phyloP scores from a whole-genome alignment of 2,113 vertebrate genomes.

The Etia nguti region DNA sequence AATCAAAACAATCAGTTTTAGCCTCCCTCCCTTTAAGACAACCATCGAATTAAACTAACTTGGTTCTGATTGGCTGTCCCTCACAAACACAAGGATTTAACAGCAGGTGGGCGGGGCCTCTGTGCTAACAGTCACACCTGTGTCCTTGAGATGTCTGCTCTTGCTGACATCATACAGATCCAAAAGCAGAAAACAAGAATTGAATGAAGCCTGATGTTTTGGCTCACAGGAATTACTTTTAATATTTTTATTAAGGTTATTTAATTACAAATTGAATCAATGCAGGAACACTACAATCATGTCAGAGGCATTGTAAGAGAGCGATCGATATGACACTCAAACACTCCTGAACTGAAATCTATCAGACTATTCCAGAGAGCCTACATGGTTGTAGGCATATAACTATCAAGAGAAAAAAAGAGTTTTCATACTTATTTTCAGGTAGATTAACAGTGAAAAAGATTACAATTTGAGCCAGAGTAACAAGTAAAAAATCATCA shows the following conservation, averaged over 20 bases:
- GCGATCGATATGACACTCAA: rapidly evolving
- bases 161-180: background rate
- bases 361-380: background rate
- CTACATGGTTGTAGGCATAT: background rate
- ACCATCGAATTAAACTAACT: background rate
- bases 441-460: background rate
- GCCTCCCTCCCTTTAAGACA: background rate
- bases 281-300: background rate
- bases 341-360: background rate
- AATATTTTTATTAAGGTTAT: background rate
- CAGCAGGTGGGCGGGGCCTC: background rate
- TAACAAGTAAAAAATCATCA: background rate
- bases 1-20: background rate
- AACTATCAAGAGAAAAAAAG: background rate
- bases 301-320: background rate
- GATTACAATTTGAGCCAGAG: too few relatives aligned
- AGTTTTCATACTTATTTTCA: background rate
- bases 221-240: background rate
- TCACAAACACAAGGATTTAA: background rate
- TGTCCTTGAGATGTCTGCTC: background rate
- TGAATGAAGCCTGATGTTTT: background rate
- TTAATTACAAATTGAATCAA: background rate
- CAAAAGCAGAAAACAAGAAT: background rate
- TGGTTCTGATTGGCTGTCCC: background rate
- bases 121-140: background rate